These are phyloP conservation scores for Eristalinus sepulchralis DNA, from an alignment of 2,888 invertebrate species.

Conservation along the genomic window DNA sequence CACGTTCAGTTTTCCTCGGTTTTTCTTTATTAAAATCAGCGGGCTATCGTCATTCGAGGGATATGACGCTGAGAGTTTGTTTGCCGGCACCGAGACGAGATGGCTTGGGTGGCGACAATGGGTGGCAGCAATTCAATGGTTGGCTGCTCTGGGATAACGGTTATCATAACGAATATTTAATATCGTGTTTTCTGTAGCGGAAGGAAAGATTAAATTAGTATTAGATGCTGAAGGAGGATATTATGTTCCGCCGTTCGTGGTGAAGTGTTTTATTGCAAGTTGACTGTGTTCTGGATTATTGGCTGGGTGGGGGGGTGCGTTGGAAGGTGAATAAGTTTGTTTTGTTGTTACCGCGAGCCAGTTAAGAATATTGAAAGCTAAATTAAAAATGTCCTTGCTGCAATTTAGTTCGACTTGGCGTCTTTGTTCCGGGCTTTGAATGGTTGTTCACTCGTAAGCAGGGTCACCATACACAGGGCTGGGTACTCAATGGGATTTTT, in stretches of 20 bases:
- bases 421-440: slow-evolving; percentile 20
- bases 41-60: neutral
- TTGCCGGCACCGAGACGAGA: neutral
- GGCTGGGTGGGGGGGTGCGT: neutral
- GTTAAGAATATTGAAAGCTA: slow-evolving; percentile 23
- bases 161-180: slow-evolving; percentile 68
- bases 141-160: slow-evolving; percentile 50
- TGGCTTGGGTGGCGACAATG: neutral
- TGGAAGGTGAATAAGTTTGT: neutral
- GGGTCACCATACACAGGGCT: neutral
- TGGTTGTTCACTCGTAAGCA: neutral
- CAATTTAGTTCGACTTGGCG: slow-evolving; percentile 29
- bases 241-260: slow-evolving; percentile 26
- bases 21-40: slow-evolving; percentile 49
- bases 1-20: neutral
- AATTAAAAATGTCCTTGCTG: slow-evolving; percentile 49
- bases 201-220: slow-evolving; percentile 66
- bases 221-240: slow-evolving; percentile 42
- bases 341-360: slow-evolving; percentile 15
- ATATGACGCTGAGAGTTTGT: neutral
- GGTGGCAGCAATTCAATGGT: slow-evolving; percentile 47
- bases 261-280: slow-evolving; percentile 45
- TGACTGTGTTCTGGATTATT: neutral
- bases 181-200: slow-evolving; percentile 64
- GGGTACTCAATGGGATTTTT: neutral